phyloP scores from a whole-genome alignment of 2,888 invertebrate genomes.

The Zygogramma bicolorata region DNA sequence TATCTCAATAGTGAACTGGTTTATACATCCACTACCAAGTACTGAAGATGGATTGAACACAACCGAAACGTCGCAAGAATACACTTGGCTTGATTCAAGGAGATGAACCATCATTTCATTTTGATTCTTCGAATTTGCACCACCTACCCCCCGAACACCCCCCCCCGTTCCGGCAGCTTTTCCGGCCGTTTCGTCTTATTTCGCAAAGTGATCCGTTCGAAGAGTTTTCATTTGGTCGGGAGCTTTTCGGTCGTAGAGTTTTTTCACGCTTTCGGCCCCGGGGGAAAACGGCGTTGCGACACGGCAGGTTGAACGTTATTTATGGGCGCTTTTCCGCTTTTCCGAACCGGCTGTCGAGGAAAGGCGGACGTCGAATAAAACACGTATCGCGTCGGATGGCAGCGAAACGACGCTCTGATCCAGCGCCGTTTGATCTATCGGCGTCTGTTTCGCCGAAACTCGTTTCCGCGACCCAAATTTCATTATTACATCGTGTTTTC shows the following conservation, averaged over 20 bases:
- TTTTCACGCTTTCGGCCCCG: constrained; percentile 51
- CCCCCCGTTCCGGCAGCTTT: background rate
- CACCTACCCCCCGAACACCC: background rate
- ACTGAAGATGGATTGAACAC: too few relatives aligned
- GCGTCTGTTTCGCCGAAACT: constrained; percentile 37
- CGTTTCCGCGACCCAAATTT: background rate
- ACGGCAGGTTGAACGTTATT: constrained; percentile 67
- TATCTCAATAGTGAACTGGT: too few relatives aligned
- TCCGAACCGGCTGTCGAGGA: constrained; percentile 59
- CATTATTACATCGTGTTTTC: too few relatives aligned
- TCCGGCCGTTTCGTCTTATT: constrained; percentile 3
- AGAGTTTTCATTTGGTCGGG: constrained; percentile 47
- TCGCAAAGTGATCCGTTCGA: constrained; percentile 40
- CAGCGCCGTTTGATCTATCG: constrained; percentile 64
- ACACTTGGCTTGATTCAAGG: too few relatives aligned
- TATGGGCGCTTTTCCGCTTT: constrained; percentile 66
- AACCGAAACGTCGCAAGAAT: too few relatives aligned
- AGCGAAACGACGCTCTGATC: constrained; percentile 60
- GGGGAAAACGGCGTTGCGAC: constrained; percentile 54
- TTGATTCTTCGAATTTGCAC: background rate
- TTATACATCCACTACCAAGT: too few relatives aligned
- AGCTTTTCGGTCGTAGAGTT: constrained; percentile 48
- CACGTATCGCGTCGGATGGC: constrained; percentile 64
- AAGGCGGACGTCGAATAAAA: constrained; percentile 62
- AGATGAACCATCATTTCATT: too few relatives aligned